These are phyloP conservation scores for Melanophora roralis DNA, from an alignment of 2,888 invertebrate species.

Conservation along the genomic window DNA sequence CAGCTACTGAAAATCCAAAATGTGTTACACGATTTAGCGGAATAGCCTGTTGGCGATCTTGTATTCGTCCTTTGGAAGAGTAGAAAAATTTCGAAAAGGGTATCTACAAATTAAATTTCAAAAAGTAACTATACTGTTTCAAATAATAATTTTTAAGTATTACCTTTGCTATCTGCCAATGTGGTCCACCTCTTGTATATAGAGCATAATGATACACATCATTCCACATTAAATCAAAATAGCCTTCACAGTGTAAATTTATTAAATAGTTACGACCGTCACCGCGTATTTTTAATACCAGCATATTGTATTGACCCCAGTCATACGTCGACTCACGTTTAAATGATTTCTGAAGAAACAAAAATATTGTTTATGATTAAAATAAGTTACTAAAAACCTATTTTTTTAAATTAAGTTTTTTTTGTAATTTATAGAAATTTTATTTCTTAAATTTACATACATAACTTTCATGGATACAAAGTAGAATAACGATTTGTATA, in stretches of 20 bases:
- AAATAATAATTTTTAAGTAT: neutral
- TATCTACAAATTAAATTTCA: conserved; percentile 80
- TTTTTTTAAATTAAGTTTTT: too few relatives aligned
- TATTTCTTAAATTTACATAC: too few relatives aligned
- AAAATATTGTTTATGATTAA: too few relatives aligned
- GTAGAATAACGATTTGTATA: too few relatives aligned
- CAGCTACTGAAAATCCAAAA: conserved; percentile 90
- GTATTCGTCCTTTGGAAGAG: conserved; percentile 88
- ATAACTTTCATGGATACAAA: too few relatives aligned
- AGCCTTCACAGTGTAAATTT: conserved; percentile 86
- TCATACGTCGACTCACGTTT: conserved; percentile 83
- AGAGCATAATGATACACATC: conserved; percentile 91
- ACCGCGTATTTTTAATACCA: conserved; percentile 89
- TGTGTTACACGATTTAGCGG: conserved; percentile 81
- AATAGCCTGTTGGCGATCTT: conserved; percentile 86
- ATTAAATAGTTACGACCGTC: conserved; percentile 95
- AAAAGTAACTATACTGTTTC: conserved; percentile 71
- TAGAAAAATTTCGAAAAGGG: conserved; percentile 96
- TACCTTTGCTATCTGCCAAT: conserved; percentile 96
- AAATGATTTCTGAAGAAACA: conserved; percentile 85
- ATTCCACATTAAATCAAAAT: conserved; percentile 91
- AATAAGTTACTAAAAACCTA: too few relatives aligned
- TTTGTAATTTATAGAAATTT: too few relatives aligned
- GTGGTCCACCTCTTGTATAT: conserved; percentile 97
- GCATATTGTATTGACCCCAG: conserved; percentile 87